A percentile compares a stretch with the other conserved stretches of the same genome.
Evolutionary conservation across 2,888 invertebrate genomes (phyloP).

Genomic region (Patella depressa): DNA sequence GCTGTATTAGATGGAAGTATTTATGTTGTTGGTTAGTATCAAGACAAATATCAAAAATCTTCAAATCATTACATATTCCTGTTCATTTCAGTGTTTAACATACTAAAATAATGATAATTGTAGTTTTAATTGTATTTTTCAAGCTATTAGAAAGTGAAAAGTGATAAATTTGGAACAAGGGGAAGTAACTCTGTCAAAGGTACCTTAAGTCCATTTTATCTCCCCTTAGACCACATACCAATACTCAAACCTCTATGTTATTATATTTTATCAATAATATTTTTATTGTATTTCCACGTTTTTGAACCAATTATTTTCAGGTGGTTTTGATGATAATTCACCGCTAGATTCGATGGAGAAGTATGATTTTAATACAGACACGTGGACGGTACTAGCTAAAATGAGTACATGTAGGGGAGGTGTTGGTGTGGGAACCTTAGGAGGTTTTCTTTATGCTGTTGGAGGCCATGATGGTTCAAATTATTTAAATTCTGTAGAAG

Average conservation of each 20-base stretch:
- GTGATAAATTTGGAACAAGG: not conserved
- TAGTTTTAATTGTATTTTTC: no score
- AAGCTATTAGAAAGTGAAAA: no score
- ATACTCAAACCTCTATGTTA: no score
- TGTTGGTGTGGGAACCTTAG: slow-evolving; percentile 71
- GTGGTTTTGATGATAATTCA: slow-evolving; percentile 74
- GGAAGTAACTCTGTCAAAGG: not conserved
- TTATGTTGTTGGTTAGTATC: slow-evolving; percentile 67
- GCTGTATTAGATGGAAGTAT: slow-evolving; percentile 72
- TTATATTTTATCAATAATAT: not conserved
- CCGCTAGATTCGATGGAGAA: slow-evolving; percentile 72
- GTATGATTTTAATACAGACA: slow-evolving; percentile 67
- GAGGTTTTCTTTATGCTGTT: slow-evolving; percentile 71
- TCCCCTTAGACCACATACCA: no score
- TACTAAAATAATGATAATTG: no score
- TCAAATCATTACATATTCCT: no score
- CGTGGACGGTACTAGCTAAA: slow-evolving; percentile 67
- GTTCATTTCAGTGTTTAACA: no score
- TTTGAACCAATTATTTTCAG: slow-evolving; percentile 41
- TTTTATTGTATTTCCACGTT: not conserved
- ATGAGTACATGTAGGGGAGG: slow-evolving; percentile 71
- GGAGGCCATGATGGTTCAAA: slow-evolving; percentile 74
- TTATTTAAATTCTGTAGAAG: slow-evolving; percentile 73
- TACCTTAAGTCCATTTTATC: not conserved
- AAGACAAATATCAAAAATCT: no score